Conservation (phyloP, 2,797 vertebrate species). For the Monodelphis domestica region DNA sequence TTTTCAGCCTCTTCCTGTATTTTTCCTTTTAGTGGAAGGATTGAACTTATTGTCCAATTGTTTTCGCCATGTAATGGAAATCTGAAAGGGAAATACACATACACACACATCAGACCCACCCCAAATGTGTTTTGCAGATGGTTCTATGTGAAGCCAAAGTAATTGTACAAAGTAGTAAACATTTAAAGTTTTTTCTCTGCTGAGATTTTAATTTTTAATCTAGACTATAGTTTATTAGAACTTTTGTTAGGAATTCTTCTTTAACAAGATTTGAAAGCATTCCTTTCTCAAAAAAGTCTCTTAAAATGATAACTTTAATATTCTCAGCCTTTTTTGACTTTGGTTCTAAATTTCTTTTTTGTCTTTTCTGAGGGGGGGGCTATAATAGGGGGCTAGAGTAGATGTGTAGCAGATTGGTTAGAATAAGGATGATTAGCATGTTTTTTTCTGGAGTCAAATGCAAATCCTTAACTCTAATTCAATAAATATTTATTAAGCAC, state of each 20-base stretch:
- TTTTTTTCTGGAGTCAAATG: not conserved
- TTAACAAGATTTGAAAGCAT: conserved; percentile 70
- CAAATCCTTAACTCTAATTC: not conserved
- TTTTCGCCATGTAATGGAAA: conserved; percentile 1
- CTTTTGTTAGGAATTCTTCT: conserved; percentile 64
- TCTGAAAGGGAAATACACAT: not conserved
- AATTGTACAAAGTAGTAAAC: conserved; percentile 59
- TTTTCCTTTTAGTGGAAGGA: conserved; percentile 21
- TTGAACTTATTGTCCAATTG: conserved; percentile 25
- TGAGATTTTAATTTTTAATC: conserved; percentile 74
- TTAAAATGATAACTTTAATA: conserved; percentile 79
- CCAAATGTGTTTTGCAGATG: not conserved
- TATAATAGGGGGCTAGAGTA: not conserved
- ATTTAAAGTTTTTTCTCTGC: conserved; percentile 59
- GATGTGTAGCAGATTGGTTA: not conserved
- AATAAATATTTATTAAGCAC: not conserved
- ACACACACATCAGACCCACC: not conserved
- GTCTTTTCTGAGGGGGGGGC: conserved; percentile 15
- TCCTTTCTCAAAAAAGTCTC: conserved; percentile 66
- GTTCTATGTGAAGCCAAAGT: conserved; percentile 50
- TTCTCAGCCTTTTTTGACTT: conserved; percentile 62
- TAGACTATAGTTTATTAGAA: conserved; percentile 63
- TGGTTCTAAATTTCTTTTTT: conserved; percentile 55
- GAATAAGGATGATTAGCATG: not conserved
- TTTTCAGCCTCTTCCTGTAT: not conserved